Evolutionary conservation across 2,797 vertebrate species (phyloP).

Genomic region (Sebastes minor): DNA sequence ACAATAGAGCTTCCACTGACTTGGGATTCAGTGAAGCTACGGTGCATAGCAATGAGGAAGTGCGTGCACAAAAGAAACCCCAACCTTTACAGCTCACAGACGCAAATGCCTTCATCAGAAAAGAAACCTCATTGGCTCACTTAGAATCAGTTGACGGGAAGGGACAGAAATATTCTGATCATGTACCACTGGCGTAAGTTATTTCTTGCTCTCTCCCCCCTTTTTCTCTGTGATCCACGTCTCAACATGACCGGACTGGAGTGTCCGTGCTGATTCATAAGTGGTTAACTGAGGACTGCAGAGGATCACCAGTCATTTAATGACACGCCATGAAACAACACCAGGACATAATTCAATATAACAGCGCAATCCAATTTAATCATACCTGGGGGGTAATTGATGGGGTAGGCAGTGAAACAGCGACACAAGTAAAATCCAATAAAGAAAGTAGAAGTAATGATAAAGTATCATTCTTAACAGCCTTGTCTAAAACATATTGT

Average conservation of each 20-base stretch:
- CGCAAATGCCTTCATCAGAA: constrained; percentile 62
- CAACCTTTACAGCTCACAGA: constrained; percentile 51
- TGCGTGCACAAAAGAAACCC: constrained; percentile 47
- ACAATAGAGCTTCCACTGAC: constrained; percentile 22
- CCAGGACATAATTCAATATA: constrained; percentile 45
- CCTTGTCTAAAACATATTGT: neutral
- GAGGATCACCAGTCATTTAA: constrained; percentile 59
- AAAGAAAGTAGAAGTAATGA: constrained; percentile 34
- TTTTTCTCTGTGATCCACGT: constrained; percentile 26
- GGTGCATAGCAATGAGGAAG: constrained; percentile 51
- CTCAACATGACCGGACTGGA: constrained; percentile 32
- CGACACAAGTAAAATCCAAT: constrained; percentile 40
- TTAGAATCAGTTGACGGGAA: constrained; percentile 49
- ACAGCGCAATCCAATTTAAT: constrained; percentile 45
- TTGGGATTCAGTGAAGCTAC: constrained; percentile 42
- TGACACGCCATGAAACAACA: constrained; percentile 45
- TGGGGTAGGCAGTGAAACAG: constrained; percentile 26
- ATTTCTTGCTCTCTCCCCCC: constrained; percentile 35
- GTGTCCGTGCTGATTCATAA: constrained; percentile 46
- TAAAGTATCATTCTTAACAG: constrained; percentile 11
- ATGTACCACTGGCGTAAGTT: constrained; percentile 60
- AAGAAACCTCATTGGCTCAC: constrained; percentile 42
- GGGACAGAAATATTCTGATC: constrained; percentile 64
- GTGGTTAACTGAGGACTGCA: constrained; percentile 42
- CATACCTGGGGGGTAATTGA: constrained; percentile 53